Base-by-base conservation (phyloP, 2,797 vertebrate genomes). In the Poecile montanus region DNA sequence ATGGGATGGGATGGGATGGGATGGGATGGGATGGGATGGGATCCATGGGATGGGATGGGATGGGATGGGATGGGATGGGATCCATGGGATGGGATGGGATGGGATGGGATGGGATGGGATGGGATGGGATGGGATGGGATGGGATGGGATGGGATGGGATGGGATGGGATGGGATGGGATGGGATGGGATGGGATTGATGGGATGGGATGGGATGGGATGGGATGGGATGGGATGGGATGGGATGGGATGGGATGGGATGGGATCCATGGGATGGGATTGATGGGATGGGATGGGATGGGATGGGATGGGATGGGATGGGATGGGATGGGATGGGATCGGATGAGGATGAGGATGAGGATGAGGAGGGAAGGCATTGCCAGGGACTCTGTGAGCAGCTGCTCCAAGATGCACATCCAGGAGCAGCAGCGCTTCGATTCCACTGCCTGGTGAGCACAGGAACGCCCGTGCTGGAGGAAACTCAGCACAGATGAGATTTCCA, bases 341-440 rank as follows among this genome's bases (percentile, higher is more conserved):
- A 20, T 30, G 38, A 29, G 19, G 19, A 42, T 16, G 61, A 40
- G 21, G 62, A 29, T 19, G 58, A 38, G 34, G 20, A 44, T 54
- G 25, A 62, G 15, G 27, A 34, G 19, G 60, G 32, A 27, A 68
- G 76, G 32, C 57, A 42, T 40, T 78, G 22, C n/a, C 11, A 4
- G 62, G 38, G 47, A 4, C 70, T 53, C 56, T 42, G 7, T 40
- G 85, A 56, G 36, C 30, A 42, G 2, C 13, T 21, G 6, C 19
- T 36, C 25, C 0, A 10, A 4, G 50, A 3, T 29, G 30, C 27
- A 73, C n/a, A n/a, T 9, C 29, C 61, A 82, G 38, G 20, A 63
- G 2, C 7, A 61, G 7, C 3, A 3, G 13, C 13, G 5, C 8
- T 23, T n/a, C 3, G 23, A 1, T 4, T 8, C 5, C 63, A 18